A percentile compares a stretch with the other conserved stretches of the same genome.
Conservation (phyloP, 2,888 invertebrate genomes). For the Bellardia pandia region DNA sequence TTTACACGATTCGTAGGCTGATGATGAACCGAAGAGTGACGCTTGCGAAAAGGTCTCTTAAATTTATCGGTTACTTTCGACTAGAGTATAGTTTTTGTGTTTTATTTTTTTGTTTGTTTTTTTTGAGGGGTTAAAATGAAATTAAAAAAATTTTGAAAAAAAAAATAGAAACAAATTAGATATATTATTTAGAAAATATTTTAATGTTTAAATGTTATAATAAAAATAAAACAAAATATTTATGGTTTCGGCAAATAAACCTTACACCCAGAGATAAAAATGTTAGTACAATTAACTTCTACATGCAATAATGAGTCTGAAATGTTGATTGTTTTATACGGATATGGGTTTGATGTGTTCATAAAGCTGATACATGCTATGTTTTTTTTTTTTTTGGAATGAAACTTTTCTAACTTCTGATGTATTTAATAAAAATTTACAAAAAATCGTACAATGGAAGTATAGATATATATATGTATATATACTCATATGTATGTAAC, state of each 20-base stretch:
- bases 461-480: too few relatives aligned
- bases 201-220: conserved; percentile 10
- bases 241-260: conserved; percentile 38
- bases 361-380: conserved; percentile 24
- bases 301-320: conserved; percentile 60
- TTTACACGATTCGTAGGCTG: conserved; percentile 96
- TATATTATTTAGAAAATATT: conserved; percentile 41
- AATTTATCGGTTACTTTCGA: conserved; percentile 94
- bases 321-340: conserved; percentile 7
- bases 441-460: conserved; percentile 19
- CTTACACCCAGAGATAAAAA: conserved; percentile 58
- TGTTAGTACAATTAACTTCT: conserved; percentile 57
- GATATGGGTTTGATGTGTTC: neutral
- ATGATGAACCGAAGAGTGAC: conserved; percentile 93
- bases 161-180: conserved; percentile 36
- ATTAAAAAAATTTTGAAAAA: conserved; percentile 28
- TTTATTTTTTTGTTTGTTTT: neutral
- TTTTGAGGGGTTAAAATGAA: conserved; percentile 33
- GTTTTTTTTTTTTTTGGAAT: neutral
- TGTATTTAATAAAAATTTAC: conserved; percentile 29
- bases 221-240: conserved; percentile 11
- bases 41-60: conserved; percentile 94
- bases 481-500: neutral
- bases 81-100: conserved; percentile 82
- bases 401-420: neutral